phyloP scores from a whole-genome alignment of 2,888 invertebrate genomes.

The Scaptomyza flava region DNA sequence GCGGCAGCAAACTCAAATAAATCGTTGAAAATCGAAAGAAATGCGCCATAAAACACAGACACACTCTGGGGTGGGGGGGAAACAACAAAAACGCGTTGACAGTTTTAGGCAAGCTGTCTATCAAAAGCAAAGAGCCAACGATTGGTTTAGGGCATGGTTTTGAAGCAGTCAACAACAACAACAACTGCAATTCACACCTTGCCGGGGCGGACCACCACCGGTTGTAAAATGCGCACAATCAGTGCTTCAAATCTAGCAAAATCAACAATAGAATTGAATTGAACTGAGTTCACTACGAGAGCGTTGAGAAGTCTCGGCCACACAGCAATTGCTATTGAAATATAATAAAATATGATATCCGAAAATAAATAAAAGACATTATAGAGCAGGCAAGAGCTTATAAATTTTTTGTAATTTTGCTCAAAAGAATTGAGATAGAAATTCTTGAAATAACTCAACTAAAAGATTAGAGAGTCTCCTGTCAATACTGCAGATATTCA shows the following conservation, averaged over 20 bases:
- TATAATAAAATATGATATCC: slow-evolving; percentile 42
- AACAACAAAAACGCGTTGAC: slow-evolving; percentile 67
- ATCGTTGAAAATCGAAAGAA: slow-evolving; percentile 74
- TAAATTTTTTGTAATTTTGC: background rate
- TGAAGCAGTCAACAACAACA: slow-evolving; percentile 27
- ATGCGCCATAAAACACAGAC: slow-evolving; percentile 66
- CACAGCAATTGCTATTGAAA: slow-evolving; percentile 32
- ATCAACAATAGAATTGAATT: slow-evolving; percentile 73
- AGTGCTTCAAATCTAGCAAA: slow-evolving; percentile 78
- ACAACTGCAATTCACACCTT: slow-evolving; percentile 68
- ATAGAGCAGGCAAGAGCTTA: slow-evolving; percentile 1
- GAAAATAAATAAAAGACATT: slow-evolving; percentile 36
- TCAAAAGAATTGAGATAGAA: too few species aligned
- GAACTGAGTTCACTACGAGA: slow-evolving; percentile 29
- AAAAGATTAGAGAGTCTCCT: too few species aligned
- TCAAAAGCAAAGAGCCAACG: slow-evolving; percentile 55
- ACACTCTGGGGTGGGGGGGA: background rate
- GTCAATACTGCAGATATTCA: too few species aligned
- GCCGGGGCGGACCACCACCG: slow-evolving; percentile 37
- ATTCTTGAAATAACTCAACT: too few species aligned
- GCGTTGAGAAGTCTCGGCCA: slow-evolving; percentile 5
- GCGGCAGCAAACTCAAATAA: slow-evolving; percentile 65
- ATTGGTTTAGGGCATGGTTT: slow-evolving; percentile 48
- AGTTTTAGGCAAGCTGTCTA: slow-evolving; percentile 81
- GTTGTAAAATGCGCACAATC: slow-evolving; percentile 72